A percentile compares a stretch with the other conserved stretches of the same genome.
Evolutionary conservation across 2,113 vertebrate genomes (phyloP).

Genomic region (Callospermophilus lateralis): DNA sequence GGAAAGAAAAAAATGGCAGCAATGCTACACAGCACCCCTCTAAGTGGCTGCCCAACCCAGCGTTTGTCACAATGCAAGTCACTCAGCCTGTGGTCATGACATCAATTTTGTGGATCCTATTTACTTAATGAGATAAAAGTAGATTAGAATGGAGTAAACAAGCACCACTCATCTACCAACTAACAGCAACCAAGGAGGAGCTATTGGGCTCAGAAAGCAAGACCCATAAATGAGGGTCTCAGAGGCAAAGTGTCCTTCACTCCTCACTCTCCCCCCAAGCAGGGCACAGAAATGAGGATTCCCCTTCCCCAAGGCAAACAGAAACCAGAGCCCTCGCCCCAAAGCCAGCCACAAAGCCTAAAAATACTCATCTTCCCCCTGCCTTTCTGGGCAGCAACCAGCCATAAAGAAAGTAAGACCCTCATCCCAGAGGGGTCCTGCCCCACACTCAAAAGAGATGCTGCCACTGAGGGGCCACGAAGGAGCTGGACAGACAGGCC

Average conservation of each 20-base stretch:
- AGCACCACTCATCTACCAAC: neutral
- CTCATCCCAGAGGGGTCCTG: neutral
- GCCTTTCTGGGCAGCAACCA: neutral
- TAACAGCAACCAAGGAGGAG: neutral
- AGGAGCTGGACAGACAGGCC: neutral
- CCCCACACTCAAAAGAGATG: neutral
- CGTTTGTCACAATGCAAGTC: neutral
- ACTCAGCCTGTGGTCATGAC: neutral
- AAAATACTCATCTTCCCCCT: neutral
- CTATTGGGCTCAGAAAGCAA: neutral
- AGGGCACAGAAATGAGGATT: neutral
- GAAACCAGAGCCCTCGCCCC: neutral
- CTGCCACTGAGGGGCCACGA: neutral
- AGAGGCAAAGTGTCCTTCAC: too few relatives aligned
- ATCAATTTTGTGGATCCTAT: neutral
- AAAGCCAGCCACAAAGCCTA: neutral
- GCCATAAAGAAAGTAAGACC: neutral
- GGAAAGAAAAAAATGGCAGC: too few relatives aligned
- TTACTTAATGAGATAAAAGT: conserved; percentile 3
- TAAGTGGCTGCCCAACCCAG: neutral
- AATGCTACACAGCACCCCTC: neutral
- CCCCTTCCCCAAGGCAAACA: too few relatives aligned
- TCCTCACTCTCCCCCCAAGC: neutral
- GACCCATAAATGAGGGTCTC: neutral
- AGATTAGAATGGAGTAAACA: neutral